Conservation (phyloP, 2,888 invertebrate species). For the Oligia strigilis region DNA sequence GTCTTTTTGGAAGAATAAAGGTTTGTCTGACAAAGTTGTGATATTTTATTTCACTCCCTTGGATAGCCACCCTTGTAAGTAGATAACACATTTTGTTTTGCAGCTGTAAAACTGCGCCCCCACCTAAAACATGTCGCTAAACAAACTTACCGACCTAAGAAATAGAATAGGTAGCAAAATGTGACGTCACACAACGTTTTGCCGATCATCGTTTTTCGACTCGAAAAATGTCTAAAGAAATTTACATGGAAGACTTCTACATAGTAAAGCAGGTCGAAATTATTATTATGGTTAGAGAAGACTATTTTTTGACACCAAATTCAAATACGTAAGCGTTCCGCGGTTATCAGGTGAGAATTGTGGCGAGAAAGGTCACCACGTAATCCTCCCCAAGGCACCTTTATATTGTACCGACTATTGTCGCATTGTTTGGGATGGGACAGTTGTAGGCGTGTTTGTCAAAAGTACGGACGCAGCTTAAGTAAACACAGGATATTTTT, state of each 20-base stretch:
- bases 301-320: no score
- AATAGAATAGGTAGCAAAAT: background rate
- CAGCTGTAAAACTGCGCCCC: background rate
- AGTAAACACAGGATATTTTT: background rate
- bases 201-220: background rate
- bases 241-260: no score
- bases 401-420: no score
- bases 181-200: background rate
- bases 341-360: no score
- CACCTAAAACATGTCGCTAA: background rate
- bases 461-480: background rate
- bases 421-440: background rate
- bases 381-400: no score
- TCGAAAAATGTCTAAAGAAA: no score
- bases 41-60: slow-evolving; percentile 22
- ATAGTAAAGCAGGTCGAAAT: no score
- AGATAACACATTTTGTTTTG: background rate
- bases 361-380: no score
- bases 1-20: slow-evolving; percentile 53
- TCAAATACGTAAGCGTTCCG: no score
- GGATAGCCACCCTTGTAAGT: no score
- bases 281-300: no score
- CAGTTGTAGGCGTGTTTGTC: background rate
- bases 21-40: slow-evolving; percentile 15
- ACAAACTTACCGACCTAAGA: background rate